Base-by-base conservation (phyloP, 2,888 invertebrate genomes). In the Lydus trimaculatus region DNA sequence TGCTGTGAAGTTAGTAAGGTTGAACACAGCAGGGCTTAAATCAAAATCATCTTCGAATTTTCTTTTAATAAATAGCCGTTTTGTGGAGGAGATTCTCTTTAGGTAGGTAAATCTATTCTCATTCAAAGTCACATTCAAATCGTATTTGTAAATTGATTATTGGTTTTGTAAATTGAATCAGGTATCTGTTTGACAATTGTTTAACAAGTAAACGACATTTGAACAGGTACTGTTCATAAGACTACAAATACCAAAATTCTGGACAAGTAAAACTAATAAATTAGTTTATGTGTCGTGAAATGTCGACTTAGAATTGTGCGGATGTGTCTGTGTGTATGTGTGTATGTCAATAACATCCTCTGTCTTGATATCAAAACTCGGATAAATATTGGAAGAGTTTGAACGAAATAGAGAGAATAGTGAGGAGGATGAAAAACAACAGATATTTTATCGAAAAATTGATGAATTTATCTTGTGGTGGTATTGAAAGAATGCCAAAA, bases 191-290 rank as follows among this genome's bases (percentile, higher is more conserved):
- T 61, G 58, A 64, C 63, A 69, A 63, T 66, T 63, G 63, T 33
- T 69, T 28, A 63, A 28, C 23, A 43, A 20, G 61, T 36, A 61
- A 61, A 20, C 56, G 36, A 31, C 59, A 62, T 63, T 52, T 63
- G 62, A 65, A 56, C 67, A 65, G 64, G 67, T 70, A 61, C 64
- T 31, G 61, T 67, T 70, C 60, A 1, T 3, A 36, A 48, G 61
- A 39, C 33, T 58, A 28, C 48, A n/a, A 48, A 61, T 15, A 31
- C 48, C 64, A 61, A 61, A 70, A 67, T 70, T 70, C 70, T 60
- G 66, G 65, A 68, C 71, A 52, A 66, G 68, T 66, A 68, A 60
- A 71, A 69, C 71, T 71, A 66, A 66, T 68, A 71, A 69, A 71
- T 71, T 71, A 71, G 68, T 71, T 69, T 64, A 66, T 52, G 63